Conservation (phyloP, 2,113 vertebrate species). For the Melanerpes formicivorus region DNA sequence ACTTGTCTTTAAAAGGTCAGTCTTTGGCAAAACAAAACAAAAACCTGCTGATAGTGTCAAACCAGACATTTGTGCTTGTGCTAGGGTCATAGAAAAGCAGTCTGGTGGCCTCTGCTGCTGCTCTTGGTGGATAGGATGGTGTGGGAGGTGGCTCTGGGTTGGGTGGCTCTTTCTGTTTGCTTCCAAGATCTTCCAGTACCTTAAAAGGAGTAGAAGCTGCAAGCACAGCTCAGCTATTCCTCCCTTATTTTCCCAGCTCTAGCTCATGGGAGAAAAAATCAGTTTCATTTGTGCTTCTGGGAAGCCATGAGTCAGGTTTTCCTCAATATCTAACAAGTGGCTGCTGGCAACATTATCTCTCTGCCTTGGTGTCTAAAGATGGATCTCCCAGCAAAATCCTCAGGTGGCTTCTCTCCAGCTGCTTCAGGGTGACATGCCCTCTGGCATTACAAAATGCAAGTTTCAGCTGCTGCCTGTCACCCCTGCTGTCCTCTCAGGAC, state of each 20-base stretch:
- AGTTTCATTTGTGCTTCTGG: neutral
- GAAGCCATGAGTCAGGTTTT: constrained; percentile 12
- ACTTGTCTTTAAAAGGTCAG: neutral
- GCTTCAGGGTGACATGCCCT: neutral
- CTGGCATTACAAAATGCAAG: neutral
- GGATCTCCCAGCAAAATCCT: neutral
- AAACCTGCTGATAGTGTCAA: neutral
- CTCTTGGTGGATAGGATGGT: neutral
- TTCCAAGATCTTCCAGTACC: neutral
- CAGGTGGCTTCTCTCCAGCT: neutral
- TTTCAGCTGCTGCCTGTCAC: neutral
- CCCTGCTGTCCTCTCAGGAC: neutral
- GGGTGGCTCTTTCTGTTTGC: neutral
- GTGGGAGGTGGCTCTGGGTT: neutral
- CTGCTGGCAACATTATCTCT: constrained; percentile 17
- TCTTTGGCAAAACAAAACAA: neutral
- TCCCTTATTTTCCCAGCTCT: neutral
- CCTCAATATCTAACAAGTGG: neutral
- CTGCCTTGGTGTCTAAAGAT: neutral
- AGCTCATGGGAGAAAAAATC: neutral
- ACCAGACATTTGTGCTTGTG: neutral
- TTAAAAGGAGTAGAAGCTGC: neutral
- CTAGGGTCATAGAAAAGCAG: neutral
- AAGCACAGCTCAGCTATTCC: neutral
- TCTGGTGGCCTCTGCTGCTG: neutral